phyloP scores from a whole-genome alignment of 2,888 invertebrate species.

The Anorthoa munda region DNA sequence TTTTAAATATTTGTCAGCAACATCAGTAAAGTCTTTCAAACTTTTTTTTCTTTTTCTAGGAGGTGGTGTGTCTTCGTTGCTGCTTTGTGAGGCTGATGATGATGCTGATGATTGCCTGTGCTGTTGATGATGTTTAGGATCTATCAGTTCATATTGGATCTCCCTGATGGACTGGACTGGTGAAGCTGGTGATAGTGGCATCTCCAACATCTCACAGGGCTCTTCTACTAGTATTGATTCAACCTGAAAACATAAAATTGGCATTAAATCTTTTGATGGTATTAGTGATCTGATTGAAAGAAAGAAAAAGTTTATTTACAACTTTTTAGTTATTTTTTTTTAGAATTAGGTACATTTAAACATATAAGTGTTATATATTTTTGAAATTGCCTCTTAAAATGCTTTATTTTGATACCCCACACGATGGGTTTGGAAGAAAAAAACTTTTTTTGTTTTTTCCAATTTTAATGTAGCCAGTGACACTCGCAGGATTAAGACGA shows the following conservation, averaged over 20 bases:
- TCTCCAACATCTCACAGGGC: neutral
- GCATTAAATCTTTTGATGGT: neutral
- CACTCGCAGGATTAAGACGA: too few species aligned
- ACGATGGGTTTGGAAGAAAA: too few species aligned
- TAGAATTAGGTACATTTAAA: too few species aligned
- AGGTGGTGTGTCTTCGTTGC: constrained; percentile 9
- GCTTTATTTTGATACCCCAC: too few species aligned
- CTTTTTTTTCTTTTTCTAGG: constrained; percentile 43
- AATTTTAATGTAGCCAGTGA: too few species aligned
- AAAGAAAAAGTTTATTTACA: too few species aligned
- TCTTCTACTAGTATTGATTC: constrained; percentile 12
- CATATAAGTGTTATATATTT: too few species aligned
- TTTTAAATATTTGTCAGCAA: constrained; percentile 61
- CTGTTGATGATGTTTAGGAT: constrained; percentile 3
- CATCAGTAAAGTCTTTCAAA: constrained; percentile 35
- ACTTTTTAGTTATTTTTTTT: too few species aligned
- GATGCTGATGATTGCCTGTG: constrained; percentile 28
- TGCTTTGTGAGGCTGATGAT: constrained; percentile 19
- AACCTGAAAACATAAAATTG: constrained; percentile 15
- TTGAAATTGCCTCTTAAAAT: too few species aligned
- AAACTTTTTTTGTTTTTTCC: too few species aligned
- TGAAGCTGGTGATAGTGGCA: constrained; percentile 30
- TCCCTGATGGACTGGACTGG: constrained; percentile 2
- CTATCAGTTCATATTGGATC: constrained; percentile 2
- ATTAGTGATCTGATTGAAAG: neutral